Percentiles rank a stretch among this genome's conserved stretches.
These are phyloP conservation scores for Oryzias javanicus DNA, from an alignment of 2,113 vertebrate genomes.

Conservation along the genomic window DNA sequence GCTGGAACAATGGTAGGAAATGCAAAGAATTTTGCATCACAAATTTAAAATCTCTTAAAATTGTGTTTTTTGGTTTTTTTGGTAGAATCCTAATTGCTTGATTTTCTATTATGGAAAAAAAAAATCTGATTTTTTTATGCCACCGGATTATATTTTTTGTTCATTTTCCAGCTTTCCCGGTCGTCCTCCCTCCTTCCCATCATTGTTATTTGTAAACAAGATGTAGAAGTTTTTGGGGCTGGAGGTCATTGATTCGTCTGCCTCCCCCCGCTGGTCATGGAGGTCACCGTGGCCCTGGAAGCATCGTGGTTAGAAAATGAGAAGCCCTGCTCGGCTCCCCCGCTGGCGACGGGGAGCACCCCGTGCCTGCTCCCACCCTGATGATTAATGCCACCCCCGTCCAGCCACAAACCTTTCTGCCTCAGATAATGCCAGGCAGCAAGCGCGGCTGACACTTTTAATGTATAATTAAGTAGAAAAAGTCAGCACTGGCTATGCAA, in stretches of 20 bases:
- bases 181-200: constrained; percentile 18
- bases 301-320: constrained; percentile 79
- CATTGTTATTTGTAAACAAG: constrained; percentile 63
- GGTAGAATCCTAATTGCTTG: background rate
- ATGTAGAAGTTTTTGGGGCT: constrained; percentile 70
- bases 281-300: constrained; percentile 83
- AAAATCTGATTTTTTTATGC: no score
- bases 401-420: constrained; percentile 99
- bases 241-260: constrained; percentile 93
- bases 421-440: constrained; percentile 99
- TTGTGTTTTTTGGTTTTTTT: constrained; percentile 9
- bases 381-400: constrained; percentile 99
- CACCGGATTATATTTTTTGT: constrained; percentile 12
- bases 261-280: constrained; percentile 85
- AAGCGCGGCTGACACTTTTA: constrained; percentile 99
- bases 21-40: constrained; percentile 18
- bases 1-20: constrained; percentile 19
- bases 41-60: constrained; percentile 19
- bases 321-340: constrained; percentile 81
- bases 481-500: constrained; percentile 99
- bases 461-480: constrained; percentile 99
- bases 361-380: constrained; percentile 78
- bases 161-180: constrained; percentile 6
- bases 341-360: constrained; percentile 90
- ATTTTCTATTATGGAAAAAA: background rate